Evolutionary conservation across 2,797 vertebrate genomes (phyloP), one percentile per base, ranked within the genome.

Genomic region (Crocidura indochinensis): DNA sequence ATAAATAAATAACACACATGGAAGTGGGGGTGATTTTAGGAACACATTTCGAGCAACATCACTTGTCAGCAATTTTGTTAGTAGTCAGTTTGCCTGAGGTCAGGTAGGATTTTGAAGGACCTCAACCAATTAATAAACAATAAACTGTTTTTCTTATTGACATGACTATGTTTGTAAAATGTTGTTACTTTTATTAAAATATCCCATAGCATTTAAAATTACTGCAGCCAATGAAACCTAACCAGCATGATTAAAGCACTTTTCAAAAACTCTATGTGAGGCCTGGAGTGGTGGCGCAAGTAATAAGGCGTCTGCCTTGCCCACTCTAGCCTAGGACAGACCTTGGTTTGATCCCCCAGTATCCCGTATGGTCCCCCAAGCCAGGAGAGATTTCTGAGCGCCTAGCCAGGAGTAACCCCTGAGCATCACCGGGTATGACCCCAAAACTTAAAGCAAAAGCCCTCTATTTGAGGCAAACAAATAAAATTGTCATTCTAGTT

Each of bases 81-180:
- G 46, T 53, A 77, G 91, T 51, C 44, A 75, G 17, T 5, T 92
- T 88, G 17, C 44, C 46, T 22, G 79, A 71, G 29, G 29, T 72
- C 69, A 92, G 2, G 69, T 0, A 29, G 27, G 31, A 78, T 88
- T 90, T 69, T 27, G 88, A 81, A 76, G 29, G 31, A 72, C 60
- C n/a, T 76, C 51, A 62, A 38, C 29, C 12, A 94, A 87, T 11
- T 71, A 75, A 83, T 84, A 73, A 51, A 29, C 44, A n/a, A 74
- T 82, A 83, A 77, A 69, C 0, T 53, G 49, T 17, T 47, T 22
- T 4, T 78, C 19, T 67, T 84, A 87, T 80, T 87, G 47, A 84
- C 77, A 81, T 31, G 92, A 60, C 71, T 68, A 74, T 60, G 84
- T 79, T 76, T 68, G 8, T 75, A 84, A 92, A 80, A 77, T 78